Evolutionary conservation across 2,113 vertebrate genomes (phyloP).

Genomic region (Lanius collurio): DNA sequence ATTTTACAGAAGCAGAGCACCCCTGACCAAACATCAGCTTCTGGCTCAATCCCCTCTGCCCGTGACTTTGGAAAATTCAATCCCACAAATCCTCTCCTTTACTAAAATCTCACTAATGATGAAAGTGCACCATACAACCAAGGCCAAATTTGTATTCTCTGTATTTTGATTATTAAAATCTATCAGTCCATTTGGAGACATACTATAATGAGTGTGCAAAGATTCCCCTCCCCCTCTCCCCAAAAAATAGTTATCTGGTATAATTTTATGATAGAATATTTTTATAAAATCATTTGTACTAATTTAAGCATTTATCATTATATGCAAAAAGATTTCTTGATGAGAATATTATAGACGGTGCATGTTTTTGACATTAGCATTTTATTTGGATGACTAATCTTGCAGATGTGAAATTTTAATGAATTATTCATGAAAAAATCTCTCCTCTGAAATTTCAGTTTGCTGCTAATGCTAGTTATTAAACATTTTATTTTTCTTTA

Average conservation of each 20-base stretch:
- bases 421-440: conserved; percentile 82
- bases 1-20: background rate
- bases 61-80: background rate
- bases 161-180: background rate
- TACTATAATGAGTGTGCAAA: background rate
- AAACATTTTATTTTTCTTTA: conserved; percentile 77
- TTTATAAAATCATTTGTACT: conserved; percentile 83
- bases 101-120: background rate
- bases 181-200: conserved; percentile 8
- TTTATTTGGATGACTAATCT: conserved; percentile 87
- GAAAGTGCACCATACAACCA: background rate
- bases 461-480: conserved; percentile 79
- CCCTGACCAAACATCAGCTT: background rate
- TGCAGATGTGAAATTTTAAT: conserved; percentile 83
- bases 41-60: background rate
- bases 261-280: conserved; percentile 74
- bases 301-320: conserved; percentile 85
- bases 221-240: background rate
- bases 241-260: conserved; percentile 26
- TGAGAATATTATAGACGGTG: conserved; percentile 83
- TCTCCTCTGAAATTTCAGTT: conserved; percentile 81
- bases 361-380: conserved; percentile 85
- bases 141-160: background rate
- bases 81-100: background rate
- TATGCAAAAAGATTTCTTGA: conserved; percentile 84